Evolutionary conservation across 1,140 invertebrate species (phyloP).

Genomic region (Bombus turneri): DNA sequence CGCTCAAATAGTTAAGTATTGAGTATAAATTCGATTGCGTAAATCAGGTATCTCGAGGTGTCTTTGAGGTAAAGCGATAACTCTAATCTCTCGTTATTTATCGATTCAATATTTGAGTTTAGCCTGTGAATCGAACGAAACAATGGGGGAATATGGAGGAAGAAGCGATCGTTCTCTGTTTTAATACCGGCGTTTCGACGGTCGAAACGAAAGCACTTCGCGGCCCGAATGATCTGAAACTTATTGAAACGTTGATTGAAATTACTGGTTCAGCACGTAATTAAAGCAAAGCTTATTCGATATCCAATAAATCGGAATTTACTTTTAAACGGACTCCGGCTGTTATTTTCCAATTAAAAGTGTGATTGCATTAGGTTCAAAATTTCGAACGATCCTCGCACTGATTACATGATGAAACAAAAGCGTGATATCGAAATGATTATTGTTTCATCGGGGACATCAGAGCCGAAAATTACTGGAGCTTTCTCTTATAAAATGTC

Average conservation of each 20-base stretch:
- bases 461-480: neutral
- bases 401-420: constrained; percentile 1
- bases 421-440: neutral
- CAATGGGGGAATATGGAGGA: neutral
- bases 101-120: constrained; percentile 15
- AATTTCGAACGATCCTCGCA: neutral
- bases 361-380: constrained; percentile 5
- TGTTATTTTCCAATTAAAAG: constrained; percentile 26
- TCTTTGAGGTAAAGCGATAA: neutral
- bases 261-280: constrained; percentile 33
- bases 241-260: constrained; percentile 40
- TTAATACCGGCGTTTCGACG: neutral
- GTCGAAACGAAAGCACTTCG: constrained; percentile 6
- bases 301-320: constrained; percentile 41
- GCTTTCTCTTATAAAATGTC: neutral
- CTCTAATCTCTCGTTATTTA: neutral
- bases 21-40: neutral
- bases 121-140: neutral
- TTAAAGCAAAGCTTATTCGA: constrained; percentile 33
- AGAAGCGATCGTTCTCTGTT: neutral
- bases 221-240: constrained; percentile 31
- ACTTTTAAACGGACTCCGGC: constrained; percentile 25
- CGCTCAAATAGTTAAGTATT: neutral
- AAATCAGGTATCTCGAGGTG: neutral
- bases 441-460: neutral